Base-by-base conservation (phyloP, 2,888 invertebrate species). In the Anticlea derivata region DNA sequence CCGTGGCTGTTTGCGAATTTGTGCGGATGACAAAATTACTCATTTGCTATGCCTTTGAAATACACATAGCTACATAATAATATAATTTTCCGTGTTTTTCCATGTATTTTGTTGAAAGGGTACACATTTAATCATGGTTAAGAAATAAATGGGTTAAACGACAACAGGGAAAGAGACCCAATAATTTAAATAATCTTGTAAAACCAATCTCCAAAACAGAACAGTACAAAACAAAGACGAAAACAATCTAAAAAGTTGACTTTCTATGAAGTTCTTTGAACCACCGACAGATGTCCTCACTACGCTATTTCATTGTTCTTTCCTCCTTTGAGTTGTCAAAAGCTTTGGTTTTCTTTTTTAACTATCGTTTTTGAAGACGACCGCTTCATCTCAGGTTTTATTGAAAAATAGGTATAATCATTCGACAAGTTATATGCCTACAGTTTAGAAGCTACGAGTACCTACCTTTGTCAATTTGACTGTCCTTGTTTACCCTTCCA, bases 401-500 rank as follows among this genome's bases (percentile, higher is more conserved):
- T 40, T 24, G 23, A 17, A 35, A 37, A 27, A 39, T 13, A 2
- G 13, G 1, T 33, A 8, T 1, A 13, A 1, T 17, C 4, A 3
- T 17, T 17, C 4, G n/a, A n/a, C 4, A n/a, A 33, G 4, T 5
- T 17, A n/a, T n/a, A 5, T 13, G 1, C 10, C 27, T 27, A 27
- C 10, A 4, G 1, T 5, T 10, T 10, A 2, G 1, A 27, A 10
- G 8, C 2, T 8, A 10, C 22, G 17, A 20, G 8, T 33, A 2
- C 17, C 2, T 8, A 37, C 38, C 26, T 1, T 5, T 31, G 27
- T 27, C 20, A 39, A 31, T 49, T 47, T 1, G 35, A 8, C 37
- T 50, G 55, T 49, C 50, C 45, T 35, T 45, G 50, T 53, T 55
- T 38, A 38, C 45, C 39, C 39, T 35, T 55, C 41, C 33, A 52